Conservation (phyloP, 2,113 vertebrate species). For the Eulacestoma nigropectus region DNA sequence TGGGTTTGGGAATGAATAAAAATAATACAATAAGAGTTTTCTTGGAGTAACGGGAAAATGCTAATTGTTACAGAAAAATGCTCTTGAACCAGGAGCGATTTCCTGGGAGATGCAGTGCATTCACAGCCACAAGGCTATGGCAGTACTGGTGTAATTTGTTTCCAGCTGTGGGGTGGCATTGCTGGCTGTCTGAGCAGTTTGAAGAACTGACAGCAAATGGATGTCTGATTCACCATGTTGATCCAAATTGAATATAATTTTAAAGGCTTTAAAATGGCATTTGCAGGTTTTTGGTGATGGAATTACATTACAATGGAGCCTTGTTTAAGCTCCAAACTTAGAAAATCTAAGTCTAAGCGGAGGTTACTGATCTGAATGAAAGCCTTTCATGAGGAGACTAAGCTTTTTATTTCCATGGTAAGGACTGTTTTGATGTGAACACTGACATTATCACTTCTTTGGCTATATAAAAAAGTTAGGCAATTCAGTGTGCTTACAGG, state of each 20-base stretch:
- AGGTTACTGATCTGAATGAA: neutral
- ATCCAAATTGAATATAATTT: neutral
- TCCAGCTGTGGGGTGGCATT: neutral
- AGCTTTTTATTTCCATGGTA: neutral
- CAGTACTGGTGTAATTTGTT: neutral
- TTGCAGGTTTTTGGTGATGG: neutral
- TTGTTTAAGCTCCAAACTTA: neutral
- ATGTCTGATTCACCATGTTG: neutral
- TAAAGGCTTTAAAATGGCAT: neutral
- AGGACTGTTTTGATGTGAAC: neutral
- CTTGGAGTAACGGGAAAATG: neutral
- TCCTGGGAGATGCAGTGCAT: neutral
- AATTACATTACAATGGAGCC: neutral
- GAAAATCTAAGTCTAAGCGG: neutral
- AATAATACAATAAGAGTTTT: neutral
- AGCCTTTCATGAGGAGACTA: neutral
- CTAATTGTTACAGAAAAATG: neutral
- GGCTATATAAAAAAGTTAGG: neutral
- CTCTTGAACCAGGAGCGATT: neutral
- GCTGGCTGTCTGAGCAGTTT: neutral
- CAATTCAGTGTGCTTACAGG: neutral
- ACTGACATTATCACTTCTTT: neutral
- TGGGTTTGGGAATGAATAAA: neutral
- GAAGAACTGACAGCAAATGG: neutral
- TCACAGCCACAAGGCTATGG: fast-evolving